Evolutionary conservation across 1,140 invertebrate genomes (phyloP), one percentile per base, ranked within the genome.

Genomic region (Drosophila sproati): DNA sequence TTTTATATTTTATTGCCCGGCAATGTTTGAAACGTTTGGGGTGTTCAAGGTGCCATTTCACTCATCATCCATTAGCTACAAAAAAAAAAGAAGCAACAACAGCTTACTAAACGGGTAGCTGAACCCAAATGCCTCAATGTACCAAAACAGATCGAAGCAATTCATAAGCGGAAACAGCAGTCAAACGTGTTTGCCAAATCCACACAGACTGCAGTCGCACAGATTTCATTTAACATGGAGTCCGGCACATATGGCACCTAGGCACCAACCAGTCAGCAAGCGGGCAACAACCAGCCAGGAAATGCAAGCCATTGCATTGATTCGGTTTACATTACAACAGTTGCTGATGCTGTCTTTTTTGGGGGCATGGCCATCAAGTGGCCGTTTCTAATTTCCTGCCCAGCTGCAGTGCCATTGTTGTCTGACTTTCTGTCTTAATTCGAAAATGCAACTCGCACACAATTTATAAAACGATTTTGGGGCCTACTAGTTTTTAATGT

Each of bases 371-470:
- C 35, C 81, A 71, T 71, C 80, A 64, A 77, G 68, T 80, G 79
- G 77, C 85, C 85, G 77, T 89, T 89, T 88, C 83, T 88, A 88
- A 88, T 88, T 88, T 88, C 83, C 83, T 79, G 77, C 50, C 73
- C 71, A 76, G 60, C 47, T 67, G 70, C 52, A 52, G 48, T 31
- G 43, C 48, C 50, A 64, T 50, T 72, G 69, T 76, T 82, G 52
- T 20, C 20, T 20, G 20, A 20, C 20, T 51, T 39, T 41, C 56
- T 77, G 60, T 34, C 5, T 69, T 48, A 73, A 82, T 79, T 66
- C 45, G 31, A 73, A 80, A 73, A 75, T 87, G 72, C 64, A 80
- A 63, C 35, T 67, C 61, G 69, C 45, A 62, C 32, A 37, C 57
- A 86, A 83, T 74, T 88, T 83, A 88, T 87, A 83, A 77, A 88